phyloP scores from a whole-genome alignment of 92 coral and sea anemone species.

The Heteractis magnifica region DNA sequence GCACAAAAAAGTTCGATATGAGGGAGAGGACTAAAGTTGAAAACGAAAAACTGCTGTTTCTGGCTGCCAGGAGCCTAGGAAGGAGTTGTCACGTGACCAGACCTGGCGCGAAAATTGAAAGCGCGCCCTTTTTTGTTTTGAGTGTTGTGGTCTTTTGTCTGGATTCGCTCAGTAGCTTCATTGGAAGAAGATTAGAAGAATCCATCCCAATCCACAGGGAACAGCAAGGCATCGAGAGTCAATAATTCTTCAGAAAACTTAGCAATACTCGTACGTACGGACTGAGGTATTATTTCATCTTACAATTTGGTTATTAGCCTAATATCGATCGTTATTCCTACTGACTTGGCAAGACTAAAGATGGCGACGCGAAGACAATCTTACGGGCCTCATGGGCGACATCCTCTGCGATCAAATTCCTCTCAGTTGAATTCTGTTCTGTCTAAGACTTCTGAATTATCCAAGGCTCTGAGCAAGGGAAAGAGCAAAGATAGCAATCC shows the following conservation, averaged over 20 bases:
- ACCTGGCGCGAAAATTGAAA: slow-evolving; percentile 99
- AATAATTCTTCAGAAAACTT: background rate
- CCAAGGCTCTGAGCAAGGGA: slow-evolving; percentile 11
- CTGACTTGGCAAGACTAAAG: background rate
- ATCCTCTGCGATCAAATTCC: slow-evolving; percentile 76
- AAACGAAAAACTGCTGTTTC: background rate
- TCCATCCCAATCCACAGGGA: slow-evolving; percentile 23
- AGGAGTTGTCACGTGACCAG: slow-evolving; percentile 71
- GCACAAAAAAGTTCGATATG: background rate
- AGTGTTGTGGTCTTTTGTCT: slow-evolving; percentile 32
- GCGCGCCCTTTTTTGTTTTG: slow-evolving; percentile 84
- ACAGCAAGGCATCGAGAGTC: slow-evolving; percentile 12
- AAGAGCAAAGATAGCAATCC: slow-evolving; percentile 35
- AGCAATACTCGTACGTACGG: background rate
- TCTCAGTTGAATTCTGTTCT: slow-evolving; percentile 57
- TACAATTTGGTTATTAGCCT: background rate
- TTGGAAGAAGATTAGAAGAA: slow-evolving; percentile 11
- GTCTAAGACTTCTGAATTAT: slow-evolving; percentile 23
- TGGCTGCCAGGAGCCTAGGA: slow-evolving; percentile 5
- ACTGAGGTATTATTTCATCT: slow-evolving; percentile 9
- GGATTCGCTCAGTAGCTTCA: background rate
- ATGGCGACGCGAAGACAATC: slow-evolving; percentile 71
- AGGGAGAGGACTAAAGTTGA: background rate
- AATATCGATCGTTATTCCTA: background rate
- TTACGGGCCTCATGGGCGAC: slow-evolving; percentile 54